Conservation (phyloP, 2,113 vertebrate species). For the Passer domesticus region DNA sequence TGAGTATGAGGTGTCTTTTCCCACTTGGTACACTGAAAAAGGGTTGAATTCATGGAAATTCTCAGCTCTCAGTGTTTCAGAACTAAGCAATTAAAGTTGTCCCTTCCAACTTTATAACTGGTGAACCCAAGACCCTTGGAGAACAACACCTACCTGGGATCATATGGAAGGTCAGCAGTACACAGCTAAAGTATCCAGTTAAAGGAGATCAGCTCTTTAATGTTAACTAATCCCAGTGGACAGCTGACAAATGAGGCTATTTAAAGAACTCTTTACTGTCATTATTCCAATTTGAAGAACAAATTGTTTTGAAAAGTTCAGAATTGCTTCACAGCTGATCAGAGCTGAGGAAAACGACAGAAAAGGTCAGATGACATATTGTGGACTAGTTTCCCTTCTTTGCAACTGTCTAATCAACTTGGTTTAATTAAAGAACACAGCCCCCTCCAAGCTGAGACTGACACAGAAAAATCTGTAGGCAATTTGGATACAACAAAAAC, state of each 20-base stretch:
- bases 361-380: conserved; percentile 33
- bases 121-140: background rate
- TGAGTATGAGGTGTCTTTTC: background rate
- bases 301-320: conserved; percentile 45
- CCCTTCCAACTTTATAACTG: background rate
- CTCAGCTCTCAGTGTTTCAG: background rate
- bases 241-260: conserved; percentile 51
- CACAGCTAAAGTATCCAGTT: background rate
- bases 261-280: conserved; percentile 50
- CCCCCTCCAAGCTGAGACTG: background rate
- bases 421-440: background rate
- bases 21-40: background rate
- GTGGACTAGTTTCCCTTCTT: conserved; percentile 1
- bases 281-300: conserved; percentile 42
- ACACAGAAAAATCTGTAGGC: conserved; percentile 35
- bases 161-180: conserved; percentile 2
- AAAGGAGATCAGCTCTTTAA: conserved; percentile 26
- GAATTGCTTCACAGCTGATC: conserved; percentile 33
- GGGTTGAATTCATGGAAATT: background rate
- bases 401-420: conserved; percentile 12
- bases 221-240: conserved; percentile 36
- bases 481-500: conserved; percentile 26
- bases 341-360: conserved; percentile 4
- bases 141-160: conserved; percentile 8
- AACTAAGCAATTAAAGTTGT: background rate